phyloP scores from a whole-genome alignment of 2,888 invertebrate species.

The Deladenus siricidicola region DNA sequence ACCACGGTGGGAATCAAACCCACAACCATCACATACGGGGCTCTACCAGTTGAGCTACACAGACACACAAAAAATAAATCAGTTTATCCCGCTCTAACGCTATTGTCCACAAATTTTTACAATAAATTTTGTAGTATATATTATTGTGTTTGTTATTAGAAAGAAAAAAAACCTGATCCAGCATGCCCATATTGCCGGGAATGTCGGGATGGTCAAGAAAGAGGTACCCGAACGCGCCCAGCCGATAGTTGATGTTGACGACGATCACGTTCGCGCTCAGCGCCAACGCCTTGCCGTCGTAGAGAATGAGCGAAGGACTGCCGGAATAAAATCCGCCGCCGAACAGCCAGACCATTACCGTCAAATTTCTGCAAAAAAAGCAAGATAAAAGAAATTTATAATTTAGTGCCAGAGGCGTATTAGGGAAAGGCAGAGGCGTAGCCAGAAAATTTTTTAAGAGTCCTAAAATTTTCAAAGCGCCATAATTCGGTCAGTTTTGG shows the following conservation, averaged over 20 bases:
- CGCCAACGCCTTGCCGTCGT: constrained; percentile 63
- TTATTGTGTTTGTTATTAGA: neutral
- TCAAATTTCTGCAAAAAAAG: constrained; percentile 49
- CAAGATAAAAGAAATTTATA: too few species aligned
- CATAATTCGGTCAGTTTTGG: too few species aligned
- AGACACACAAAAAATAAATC: too few species aligned
- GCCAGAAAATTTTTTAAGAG: too few species aligned
- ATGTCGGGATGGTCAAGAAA: constrained; percentile 69
- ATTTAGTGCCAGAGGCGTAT: too few species aligned
- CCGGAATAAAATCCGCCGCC: constrained; percentile 56
- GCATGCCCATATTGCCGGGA: constrained; percentile 81
- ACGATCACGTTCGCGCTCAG: constrained; percentile 82
- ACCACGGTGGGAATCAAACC: too few species aligned
- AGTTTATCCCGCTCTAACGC: too few species aligned
- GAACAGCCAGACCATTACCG: constrained; percentile 54
- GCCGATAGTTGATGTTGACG: constrained; percentile 67
- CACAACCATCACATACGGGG: too few species aligned
- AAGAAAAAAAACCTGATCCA: constrained; percentile 64
- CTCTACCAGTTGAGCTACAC: too few species aligned
- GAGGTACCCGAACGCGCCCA: constrained; percentile 86
- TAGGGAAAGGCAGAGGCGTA: too few species aligned
- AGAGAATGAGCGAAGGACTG: constrained; percentile 55
- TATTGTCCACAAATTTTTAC: too few species aligned
- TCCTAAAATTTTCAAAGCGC: too few species aligned
- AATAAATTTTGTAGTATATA: neutral